Percentiles rank a stretch among this genome's conserved stretches.
These are phyloP conservation scores for Yponomeuta malinellus DNA, from an alignment of 2,888 invertebrate species.

Conservation along the genomic window DNA sequence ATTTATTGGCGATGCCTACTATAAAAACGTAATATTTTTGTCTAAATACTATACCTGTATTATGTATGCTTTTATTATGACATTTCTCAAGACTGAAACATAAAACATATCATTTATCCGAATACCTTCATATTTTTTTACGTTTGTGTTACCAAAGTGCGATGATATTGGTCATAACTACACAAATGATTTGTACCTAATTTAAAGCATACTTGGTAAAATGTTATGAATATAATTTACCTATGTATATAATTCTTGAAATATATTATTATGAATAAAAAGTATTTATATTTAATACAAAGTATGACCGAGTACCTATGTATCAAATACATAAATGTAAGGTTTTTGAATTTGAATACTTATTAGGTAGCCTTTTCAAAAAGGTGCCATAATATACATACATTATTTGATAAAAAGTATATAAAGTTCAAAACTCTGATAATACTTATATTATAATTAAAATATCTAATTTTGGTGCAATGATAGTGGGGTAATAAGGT, in stretches of 20 bases:
- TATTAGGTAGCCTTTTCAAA: too few relatives aligned
- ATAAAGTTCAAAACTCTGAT: too few relatives aligned
- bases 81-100: conserved; percentile 52
- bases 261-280: too few relatives aligned
- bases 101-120: conserved; percentile 57
- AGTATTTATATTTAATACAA: too few relatives aligned
- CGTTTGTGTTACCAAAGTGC: conserved; percentile 2
- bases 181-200: conserved; percentile 18
- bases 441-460: background rate
- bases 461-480: background rate
- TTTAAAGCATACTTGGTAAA: background rate
- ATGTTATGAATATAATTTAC: background rate
- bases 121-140: conserved; percentile 33
- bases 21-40: too few relatives aligned
- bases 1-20: too few relatives aligned
- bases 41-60: too few relatives aligned
- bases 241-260: conserved; percentile 4
- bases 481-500: background rate
- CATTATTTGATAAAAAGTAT: too few relatives aligned
- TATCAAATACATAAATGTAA: too few relatives aligned
- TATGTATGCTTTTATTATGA: conserved; percentile 8
- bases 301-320: too few relatives aligned
- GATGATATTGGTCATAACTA: conserved; percentile 17
- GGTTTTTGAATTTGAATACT: too few relatives aligned
- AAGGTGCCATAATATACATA: too few relatives aligned